Evolutionary conservation across 2,113 vertebrate species (phyloP), one percentile per base, ranked within the genome.

Genomic region (Turnix velox): DNA sequence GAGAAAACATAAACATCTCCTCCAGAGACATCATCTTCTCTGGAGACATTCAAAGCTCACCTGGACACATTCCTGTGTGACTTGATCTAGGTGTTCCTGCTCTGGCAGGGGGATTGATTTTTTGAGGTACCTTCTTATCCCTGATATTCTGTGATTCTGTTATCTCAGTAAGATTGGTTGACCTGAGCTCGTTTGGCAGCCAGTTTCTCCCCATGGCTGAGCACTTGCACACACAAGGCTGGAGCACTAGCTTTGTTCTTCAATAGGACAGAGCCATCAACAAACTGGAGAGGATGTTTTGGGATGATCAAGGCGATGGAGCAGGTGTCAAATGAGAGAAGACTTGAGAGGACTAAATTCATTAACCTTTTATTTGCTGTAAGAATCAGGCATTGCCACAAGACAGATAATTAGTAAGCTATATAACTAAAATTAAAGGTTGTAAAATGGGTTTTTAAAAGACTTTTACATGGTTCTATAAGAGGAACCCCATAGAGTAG

Each of bases 221-320:
- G 28, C 25, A 59, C 43, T 39, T 55, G 22, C 11, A 49, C 48
- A 28, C 39, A 18, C 28, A 18, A 2, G 4, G 30, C 39, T 91
- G 54, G 43, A 55, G 72, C 8, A 10, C 39, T 7, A 10, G 33
- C 51, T 76, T 71, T 81, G 37, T 37, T 3, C 8, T 24, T 4
- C 27, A 22, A 18, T 22, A 13, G 0, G 3, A 45, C 5, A 79
- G 8, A 59, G 46, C 39, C 27, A 68, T 0, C 5, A 5, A 6
- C 16, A 72, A 46, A 65, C 51, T 43, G 33, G 55, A 52, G 22
- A 61, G 33, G 35, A 39, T 25, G 19, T 7, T 31, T 30, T 85
- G 54, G 35, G 35, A 37, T 8, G 19, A 24, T 31, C 42, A 72
- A 13, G 14, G 35, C 6, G 58, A 52, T 1, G 1, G 45, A 84